Conservation (phyloP, 2,113 vertebrate genomes). For the Ia io region DNA sequence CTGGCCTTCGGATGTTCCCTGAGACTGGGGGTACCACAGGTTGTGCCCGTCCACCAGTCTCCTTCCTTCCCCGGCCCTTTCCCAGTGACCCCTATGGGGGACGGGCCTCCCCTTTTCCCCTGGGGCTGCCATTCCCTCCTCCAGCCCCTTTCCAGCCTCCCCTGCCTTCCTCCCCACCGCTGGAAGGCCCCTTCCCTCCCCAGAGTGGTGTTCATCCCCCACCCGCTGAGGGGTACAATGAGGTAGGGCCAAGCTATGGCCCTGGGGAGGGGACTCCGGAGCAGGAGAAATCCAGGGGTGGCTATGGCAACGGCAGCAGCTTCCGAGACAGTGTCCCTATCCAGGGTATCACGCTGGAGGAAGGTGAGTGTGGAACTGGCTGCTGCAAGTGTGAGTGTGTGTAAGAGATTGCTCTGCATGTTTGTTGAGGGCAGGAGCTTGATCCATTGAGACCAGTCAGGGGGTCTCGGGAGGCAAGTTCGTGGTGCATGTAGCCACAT, state of each 20-base stretch:
- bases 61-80: slow-evolving; percentile 68
- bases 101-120: slow-evolving; percentile 55
- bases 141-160: slow-evolving; percentile 63
- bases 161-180: slow-evolving; percentile 63
- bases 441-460: neutral
- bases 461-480: neutral
- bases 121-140: slow-evolving; percentile 66
- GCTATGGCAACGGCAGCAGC: slow-evolving; percentile 68
- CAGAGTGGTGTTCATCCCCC: slow-evolving; percentile 58
- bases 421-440: slow-evolving; percentile 27
- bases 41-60: slow-evolving; percentile 35
- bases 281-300: slow-evolving; percentile 77
- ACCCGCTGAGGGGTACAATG: slow-evolving; percentile 69
- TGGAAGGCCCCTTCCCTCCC: slow-evolving; percentile 65
- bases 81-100: slow-evolving; percentile 63
- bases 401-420: slow-evolving; percentile 40
- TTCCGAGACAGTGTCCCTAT: slow-evolving; percentile 80
- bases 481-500: neutral
- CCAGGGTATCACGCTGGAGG: slow-evolving; percentile 83
- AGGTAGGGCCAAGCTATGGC: slow-evolving; percentile 67
- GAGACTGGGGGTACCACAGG: slow-evolving; percentile 59
- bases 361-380: slow-evolving; percentile 75
- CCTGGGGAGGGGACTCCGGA: slow-evolving; percentile 72
- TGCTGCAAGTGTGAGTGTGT: slow-evolving; percentile 11
- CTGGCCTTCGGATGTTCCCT: slow-evolving; percentile 70